Evolutionary conservation across 2,113 vertebrate species (phyloP), one percentile per base, ranked within the genome.

Genomic region (Periophthalmus modestus): DNA sequence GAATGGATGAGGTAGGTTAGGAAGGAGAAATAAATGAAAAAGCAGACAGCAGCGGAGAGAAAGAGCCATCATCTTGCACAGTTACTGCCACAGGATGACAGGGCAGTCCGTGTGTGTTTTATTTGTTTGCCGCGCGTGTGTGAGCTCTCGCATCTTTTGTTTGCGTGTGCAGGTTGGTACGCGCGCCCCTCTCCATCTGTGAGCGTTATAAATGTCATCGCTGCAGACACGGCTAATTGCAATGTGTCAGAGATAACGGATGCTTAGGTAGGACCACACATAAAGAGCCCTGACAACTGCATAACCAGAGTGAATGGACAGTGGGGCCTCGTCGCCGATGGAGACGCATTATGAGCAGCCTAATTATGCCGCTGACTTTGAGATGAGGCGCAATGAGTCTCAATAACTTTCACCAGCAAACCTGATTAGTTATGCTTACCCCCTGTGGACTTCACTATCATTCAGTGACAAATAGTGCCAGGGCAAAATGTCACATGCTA

Each of bases 151-250:
- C 54, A 39, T 14, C 50, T 18, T 62, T 55, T 79, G 47, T 69
- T 46, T 73, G 71, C 18, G 63, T 34, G 24, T 68, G 74, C 83
- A 79, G 55, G 68, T 58, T 65, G 48, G 69, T 67, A 73, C 46
- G 52, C 68, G 43, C 67, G 63, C 72, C 84, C 72, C 57, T 52
- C 78, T 85, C 79, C 75, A 82, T 87, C 85, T 84, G 86, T 48
- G 68, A 69, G 70, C 55, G 59, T 78, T 83, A 89, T 91, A 82
- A 86, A 88, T 87, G 83, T 87, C 57, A 66, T 69, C 1, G 21
- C 63, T 36, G 70, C 67, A 68, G 87, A 89, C 81, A 55, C 59
- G 62, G 87, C 87, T 93, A 92, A 92, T 92, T 89, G 87, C 91
- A 85, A 82, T 66, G 79, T 86, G 88, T 85, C 91, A 88, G 66